These are phyloP conservation scores for Aldabrachelys gigantea DNA, from an alignment of 2,113 vertebrate genomes.

Conservation along the genomic window DNA sequence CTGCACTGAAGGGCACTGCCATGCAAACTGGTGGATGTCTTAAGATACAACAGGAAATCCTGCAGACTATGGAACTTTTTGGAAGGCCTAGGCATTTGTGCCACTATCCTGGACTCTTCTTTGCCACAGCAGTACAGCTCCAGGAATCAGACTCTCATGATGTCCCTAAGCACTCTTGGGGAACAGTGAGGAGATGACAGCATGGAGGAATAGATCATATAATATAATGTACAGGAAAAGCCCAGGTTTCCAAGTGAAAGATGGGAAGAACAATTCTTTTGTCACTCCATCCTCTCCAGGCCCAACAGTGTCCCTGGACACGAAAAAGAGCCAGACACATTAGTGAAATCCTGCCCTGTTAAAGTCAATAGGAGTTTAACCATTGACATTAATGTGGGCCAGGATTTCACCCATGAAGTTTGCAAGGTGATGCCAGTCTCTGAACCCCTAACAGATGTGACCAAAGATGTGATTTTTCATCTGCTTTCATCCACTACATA, in stretches of 20 bases:
- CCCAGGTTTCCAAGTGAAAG: neutral
- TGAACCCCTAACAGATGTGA: neutral
- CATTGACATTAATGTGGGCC: neutral
- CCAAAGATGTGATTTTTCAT: neutral
- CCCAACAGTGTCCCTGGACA: neutral
- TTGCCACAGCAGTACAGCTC: neutral
- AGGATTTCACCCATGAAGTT: neutral
- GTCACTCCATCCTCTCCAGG: neutral
- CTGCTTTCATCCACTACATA: neutral
- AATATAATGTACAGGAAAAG: neutral
- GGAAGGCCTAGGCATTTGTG: neutral
- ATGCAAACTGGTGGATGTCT: neutral
- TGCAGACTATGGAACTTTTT: neutral
- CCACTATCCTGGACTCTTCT: neutral
- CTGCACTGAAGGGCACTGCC: neutral
- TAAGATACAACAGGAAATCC: neutral
- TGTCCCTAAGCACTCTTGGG: neutral
- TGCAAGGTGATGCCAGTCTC: neutral
- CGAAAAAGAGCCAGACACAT: neutral
- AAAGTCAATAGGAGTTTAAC: neutral
- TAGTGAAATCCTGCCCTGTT: neutral
- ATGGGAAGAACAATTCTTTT: neutral
- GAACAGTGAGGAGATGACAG: neutral
- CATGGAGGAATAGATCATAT: neutral
- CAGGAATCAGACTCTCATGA: neutral